Conservation (phyloP, 53 echinoderm and acorn worm species). For the Echinometra lucunter region DNA sequence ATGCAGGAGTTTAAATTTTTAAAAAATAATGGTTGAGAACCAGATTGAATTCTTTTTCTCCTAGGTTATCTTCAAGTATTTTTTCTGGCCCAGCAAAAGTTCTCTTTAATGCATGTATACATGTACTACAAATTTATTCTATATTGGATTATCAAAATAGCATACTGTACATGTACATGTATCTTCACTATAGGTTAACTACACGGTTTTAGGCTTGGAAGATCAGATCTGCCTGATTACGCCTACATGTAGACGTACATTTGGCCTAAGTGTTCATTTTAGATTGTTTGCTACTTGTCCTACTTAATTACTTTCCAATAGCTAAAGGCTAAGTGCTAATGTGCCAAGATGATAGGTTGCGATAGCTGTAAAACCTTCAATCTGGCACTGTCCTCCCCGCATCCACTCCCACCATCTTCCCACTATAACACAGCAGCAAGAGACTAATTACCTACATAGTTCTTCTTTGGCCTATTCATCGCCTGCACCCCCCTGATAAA, state of each 20-base stretch:
- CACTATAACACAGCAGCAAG: background rate
- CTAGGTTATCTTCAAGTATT: too few species aligned
- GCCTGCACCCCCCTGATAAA: conserved; percentile 39
- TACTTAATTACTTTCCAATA: background rate
- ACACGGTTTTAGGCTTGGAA: background rate
- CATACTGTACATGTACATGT: too few species aligned
- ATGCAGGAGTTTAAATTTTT: too few species aligned
- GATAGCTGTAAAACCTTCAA: background rate
- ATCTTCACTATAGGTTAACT: too few species aligned
- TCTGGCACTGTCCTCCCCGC: background rate
- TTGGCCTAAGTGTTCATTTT: background rate
- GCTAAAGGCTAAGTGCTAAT: conserved; percentile 13
- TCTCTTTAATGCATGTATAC: too few species aligned
- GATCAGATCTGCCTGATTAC: background rate
- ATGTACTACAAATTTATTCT: background rate
- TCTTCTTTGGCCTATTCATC: conserved; percentile 1
- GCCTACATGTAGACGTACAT: too few species aligned
- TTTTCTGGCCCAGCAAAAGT: too few species aligned
- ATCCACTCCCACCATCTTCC: background rate
- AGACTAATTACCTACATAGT: conserved; percentile 50
- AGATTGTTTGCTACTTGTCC: background rate
- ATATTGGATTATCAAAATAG: too few species aligned
- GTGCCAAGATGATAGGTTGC: background rate
- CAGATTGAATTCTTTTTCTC: too few species aligned
- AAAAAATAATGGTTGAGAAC: too few species aligned